phyloP scores from a whole-genome alignment of 92 coral and sea anemone species.

The Pocillopora meandrina region DNA sequence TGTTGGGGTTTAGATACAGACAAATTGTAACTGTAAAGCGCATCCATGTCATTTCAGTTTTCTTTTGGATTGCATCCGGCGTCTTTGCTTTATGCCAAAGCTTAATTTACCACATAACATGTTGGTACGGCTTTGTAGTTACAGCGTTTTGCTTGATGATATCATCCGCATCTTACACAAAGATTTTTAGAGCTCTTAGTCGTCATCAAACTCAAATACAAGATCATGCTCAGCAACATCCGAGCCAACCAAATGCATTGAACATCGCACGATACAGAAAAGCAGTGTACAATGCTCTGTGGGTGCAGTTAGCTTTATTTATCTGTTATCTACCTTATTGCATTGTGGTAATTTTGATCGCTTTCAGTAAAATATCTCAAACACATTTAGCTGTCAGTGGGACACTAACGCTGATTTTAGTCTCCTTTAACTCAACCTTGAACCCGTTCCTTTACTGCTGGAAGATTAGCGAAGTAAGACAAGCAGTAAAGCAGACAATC shows the following conservation, averaged over 20 bases:
- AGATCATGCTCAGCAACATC: not conserved
- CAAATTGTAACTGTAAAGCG: constrained; percentile 26
- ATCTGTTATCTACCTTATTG: not conserved
- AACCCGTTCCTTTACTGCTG: constrained; percentile 1
- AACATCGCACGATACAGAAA: constrained; percentile 21
- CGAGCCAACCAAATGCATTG: not conserved
- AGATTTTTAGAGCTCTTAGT: not conserved
- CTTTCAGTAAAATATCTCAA: not conserved
- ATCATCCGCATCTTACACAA: not conserved
- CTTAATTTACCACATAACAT: not conserved
- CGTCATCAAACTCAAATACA: not conserved
- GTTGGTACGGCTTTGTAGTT: not conserved
- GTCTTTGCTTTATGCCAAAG: not conserved
- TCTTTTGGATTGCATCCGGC: not conserved
- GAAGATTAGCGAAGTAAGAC: not conserved
- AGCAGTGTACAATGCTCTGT: not conserved
- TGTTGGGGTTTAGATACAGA: constrained; percentile 12
- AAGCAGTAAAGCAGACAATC: not conserved
- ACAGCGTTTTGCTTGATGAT: not conserved
- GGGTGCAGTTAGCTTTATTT: not conserved
- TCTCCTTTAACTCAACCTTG: not conserved
- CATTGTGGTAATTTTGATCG: not conserved
- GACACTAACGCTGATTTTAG: not conserved
- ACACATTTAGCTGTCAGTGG: not conserved
- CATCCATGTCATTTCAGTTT: no score